These are phyloP conservation scores for Eospalax fontanierii DNA, from an alignment of 2,797 vertebrate genomes.

Conservation along the genomic window DNA sequence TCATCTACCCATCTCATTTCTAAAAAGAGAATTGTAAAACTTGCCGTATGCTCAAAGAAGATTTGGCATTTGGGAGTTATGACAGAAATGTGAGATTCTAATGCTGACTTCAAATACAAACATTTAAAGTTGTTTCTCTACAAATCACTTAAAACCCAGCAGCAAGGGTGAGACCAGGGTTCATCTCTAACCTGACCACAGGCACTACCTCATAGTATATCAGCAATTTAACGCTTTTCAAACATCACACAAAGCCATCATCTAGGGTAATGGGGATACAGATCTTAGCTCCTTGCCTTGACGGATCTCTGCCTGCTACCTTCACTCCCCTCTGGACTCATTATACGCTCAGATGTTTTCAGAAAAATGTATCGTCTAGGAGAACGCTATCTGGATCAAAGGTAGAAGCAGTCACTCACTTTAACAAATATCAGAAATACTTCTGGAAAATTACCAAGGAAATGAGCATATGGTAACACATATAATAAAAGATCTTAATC, in stretches of 20 bases:
- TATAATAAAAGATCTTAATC: background rate
- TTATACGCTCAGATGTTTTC: slow-evolving; percentile 82
- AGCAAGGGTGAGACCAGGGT: slow-evolving; percentile 77
- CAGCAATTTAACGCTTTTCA: slow-evolving; percentile 91
- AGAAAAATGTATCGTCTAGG: slow-evolving; percentile 71
- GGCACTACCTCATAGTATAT: slow-evolving; percentile 87
- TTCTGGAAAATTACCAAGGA: slow-evolving; percentile 48
- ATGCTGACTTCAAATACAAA: slow-evolving; percentile 90
- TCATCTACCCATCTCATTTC: background rate
- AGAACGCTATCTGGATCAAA: slow-evolving; percentile 49
- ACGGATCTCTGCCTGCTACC: slow-evolving; percentile 85
- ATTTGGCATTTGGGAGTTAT: slow-evolving; percentile 53
- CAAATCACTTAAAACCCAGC: slow-evolving; percentile 86
- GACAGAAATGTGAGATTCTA: slow-evolving; percentile 79
- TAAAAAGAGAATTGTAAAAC: background rate
- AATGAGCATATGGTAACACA: background rate
- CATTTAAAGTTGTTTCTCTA: slow-evolving; percentile 87
- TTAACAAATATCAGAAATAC: background rate
- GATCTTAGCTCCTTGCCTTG: slow-evolving; percentile 86
- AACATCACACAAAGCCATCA: slow-evolving; percentile 88
- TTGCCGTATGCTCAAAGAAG: slow-evolving; percentile 36
- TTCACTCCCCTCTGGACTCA: slow-evolving; percentile 71
- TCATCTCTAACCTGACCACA: slow-evolving; percentile 86
- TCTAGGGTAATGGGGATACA: slow-evolving; percentile 89
- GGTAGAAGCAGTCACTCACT: background rate